Conservation (phyloP, 2,113 vertebrate genomes). For the Sturnus vulgaris region DNA sequence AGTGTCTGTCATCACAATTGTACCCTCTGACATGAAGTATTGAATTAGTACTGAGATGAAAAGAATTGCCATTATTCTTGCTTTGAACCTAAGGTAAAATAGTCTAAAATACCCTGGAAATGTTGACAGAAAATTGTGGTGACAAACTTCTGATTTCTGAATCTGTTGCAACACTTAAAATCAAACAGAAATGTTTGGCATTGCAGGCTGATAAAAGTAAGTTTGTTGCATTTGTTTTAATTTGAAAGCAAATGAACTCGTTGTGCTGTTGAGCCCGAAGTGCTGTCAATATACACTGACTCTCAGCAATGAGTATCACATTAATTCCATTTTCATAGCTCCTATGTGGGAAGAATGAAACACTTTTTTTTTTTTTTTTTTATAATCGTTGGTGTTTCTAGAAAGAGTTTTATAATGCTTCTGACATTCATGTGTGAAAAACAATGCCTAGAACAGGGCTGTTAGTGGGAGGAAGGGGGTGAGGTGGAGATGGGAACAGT, state of each 20-base stretch:
- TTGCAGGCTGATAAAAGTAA: background rate
- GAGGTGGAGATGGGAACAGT: background rate
- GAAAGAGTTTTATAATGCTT: slow-evolving; percentile 28
- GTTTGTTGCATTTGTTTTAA: background rate
- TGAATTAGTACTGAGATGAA: background rate
- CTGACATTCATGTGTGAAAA: slow-evolving; percentile 34
- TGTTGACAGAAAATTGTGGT: background rate
- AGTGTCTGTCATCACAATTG: background rate
- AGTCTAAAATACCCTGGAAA: background rate
- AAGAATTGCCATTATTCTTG: background rate
- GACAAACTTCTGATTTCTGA: background rate
- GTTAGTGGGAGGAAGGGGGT: background rate
- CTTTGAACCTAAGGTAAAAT: background rate
- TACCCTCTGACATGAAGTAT: background rate
- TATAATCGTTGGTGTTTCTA: background rate
- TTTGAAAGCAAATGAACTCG: background rate
- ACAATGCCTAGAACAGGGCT: slow-evolving; percentile 23
- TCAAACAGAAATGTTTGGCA: background rate
- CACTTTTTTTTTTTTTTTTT: background rate
- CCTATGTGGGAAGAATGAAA: slow-evolving; percentile 12
- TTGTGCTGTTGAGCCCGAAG: background rate
- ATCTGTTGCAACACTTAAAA: background rate
- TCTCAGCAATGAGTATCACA: background rate
- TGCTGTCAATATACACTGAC: background rate
- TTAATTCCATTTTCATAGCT: background rate